Evolutionary conservation across 2,888 invertebrate genomes (phyloP), one percentile per base, ranked within the genome.

Genomic region (Caenorhabditis sulstoni): DNA sequence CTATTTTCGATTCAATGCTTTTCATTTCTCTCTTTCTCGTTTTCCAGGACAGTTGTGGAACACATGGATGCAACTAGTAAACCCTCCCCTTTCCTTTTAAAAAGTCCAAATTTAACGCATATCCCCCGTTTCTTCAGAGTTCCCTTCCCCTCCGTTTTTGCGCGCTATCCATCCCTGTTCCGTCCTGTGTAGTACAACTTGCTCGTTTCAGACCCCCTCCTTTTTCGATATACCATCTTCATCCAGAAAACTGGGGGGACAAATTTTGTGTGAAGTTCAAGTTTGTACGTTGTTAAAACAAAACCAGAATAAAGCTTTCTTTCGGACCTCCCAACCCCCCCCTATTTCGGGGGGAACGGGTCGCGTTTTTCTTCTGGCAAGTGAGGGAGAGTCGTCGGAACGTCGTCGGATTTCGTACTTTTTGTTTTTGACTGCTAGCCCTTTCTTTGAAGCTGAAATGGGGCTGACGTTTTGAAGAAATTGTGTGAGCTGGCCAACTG

Each of bases 271-370:
- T 29, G 29, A 29, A 29, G 29, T 29, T 22, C 45, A 3, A 35
- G 59, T 59, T 59, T 45, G 41, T 64, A 44, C 23, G 49, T 73
- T 64, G 73, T 73, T 65, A 7, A 29, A 29, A 29, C 29, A 29
- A 29, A 50, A 44, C 64, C 64, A 41, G 44, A 73, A 73, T 73
- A 73, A 64, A 73, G 58, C 64, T 64, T 73, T 64, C 73, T 71
- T 62, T 62, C 62, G 73, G 73, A 58, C 41, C 14, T 9, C 22
- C 12, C n/a, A n/a, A n/a, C n/a, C n/a, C n/a, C n/a, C n/a, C n/a
- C n/a, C n/a, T n/a, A n/a, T n/a, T n/a, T n/a, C n/a, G n/a, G n/a
- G n/a, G n/a, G n/a, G n/a, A n/a, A 7, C 4, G 29, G 29, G 29
- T 7, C 4, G 29, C 29, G 29, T 29, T 29, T 29, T 29, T n/a